These are phyloP conservation scores for Hetaerina titia DNA, from an alignment of 2,888 invertebrate species.

Conservation along the genomic window DNA sequence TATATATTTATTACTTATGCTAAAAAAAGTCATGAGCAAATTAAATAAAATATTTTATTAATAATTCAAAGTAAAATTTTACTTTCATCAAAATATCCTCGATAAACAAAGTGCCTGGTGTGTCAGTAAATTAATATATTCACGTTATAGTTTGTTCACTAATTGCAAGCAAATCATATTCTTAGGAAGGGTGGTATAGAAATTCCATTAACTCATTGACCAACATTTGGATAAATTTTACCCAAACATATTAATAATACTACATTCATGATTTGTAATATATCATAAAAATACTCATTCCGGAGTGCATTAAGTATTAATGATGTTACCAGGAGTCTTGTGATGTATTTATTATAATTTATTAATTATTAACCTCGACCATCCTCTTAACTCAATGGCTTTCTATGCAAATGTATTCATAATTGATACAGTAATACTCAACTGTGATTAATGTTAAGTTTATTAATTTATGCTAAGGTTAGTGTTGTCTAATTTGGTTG, in stretches of 20 bases:
- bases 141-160: not conserved
- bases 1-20: not conserved
- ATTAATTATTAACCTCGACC: not conserved
- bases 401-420: not conserved
- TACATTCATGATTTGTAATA: not conserved
- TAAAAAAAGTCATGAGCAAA: not conserved
- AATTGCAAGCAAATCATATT: not conserved
- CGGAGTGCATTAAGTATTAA: not conserved
- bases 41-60: constrained; percentile 20
- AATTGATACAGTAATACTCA: constrained; percentile 41
- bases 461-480: constrained; percentile 27
- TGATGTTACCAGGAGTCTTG: not conserved
- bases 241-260: not conserved
- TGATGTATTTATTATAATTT: not conserved
- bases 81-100: not conserved
- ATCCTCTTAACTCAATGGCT: constrained; percentile 57
- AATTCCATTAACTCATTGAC: not conserved
- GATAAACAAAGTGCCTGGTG: constrained; percentile 27
- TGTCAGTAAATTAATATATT: not conserved
- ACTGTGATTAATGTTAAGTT: constrained; percentile 64
- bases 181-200: not conserved
- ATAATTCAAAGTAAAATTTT: not conserved
- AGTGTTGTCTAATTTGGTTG: constrained; percentile 8
- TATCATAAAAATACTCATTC: not conserved
- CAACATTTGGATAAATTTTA: not conserved